A percentile compares a stretch with the other conserved stretches of the same genome.
Evolutionary conservation across 2,113 vertebrate genomes (phyloP).

Genomic region (Climacteris rufus): DNA sequence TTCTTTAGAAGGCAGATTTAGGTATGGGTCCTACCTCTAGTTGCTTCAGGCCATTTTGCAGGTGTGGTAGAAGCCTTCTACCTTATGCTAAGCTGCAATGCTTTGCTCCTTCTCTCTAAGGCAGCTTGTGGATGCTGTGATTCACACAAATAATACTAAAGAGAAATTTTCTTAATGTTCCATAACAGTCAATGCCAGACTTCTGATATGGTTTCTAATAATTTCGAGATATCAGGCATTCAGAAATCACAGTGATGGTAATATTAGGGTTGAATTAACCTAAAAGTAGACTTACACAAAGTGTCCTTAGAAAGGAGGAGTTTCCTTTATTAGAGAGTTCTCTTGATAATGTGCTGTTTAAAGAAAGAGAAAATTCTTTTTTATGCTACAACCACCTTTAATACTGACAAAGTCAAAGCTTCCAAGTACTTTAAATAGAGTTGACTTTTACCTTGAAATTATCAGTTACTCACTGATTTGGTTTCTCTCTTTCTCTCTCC

Average conservation of each 20-base stretch:
- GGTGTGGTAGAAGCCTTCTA: background rate
- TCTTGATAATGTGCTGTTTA: background rate
- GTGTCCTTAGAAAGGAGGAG: background rate
- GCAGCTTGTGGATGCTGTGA: background rate
- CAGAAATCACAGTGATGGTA: background rate
- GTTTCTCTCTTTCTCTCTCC: slow-evolving; percentile 20
- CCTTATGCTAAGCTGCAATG: background rate
- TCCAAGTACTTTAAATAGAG: background rate
- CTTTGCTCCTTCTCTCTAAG: slow-evolving; percentile 2
- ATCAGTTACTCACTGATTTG: background rate
- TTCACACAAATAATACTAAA: background rate
- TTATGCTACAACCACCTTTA: background rate
- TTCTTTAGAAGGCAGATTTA: background rate
- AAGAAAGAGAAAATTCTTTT: background rate
- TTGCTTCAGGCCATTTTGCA: background rate
- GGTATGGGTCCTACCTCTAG: background rate
- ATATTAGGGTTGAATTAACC: background rate
- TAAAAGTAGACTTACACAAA: background rate
- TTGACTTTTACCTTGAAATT: background rate
- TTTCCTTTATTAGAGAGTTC: background rate
- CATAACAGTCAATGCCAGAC: background rate
- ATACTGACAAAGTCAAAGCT: background rate
- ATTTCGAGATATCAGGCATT: background rate
- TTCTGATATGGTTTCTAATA: background rate
- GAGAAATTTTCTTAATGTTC: background rate